A percentile compares a stretch with the other conserved stretches of the same genome.
Conservation (phyloP, 2,797 vertebrate species). For the Pangasius mekongensis region DNA sequence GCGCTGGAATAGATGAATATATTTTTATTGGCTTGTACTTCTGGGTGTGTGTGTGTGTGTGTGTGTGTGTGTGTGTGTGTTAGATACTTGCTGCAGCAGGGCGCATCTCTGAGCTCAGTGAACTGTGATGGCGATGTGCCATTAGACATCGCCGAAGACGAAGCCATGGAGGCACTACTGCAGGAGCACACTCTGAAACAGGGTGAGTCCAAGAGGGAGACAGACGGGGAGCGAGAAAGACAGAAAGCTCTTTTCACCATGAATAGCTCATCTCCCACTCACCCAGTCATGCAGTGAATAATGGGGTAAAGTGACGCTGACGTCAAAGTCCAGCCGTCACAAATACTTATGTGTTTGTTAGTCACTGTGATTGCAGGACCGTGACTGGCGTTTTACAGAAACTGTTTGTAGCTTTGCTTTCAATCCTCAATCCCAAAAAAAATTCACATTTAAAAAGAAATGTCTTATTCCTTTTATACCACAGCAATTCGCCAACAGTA, state of each 20-base stretch:
- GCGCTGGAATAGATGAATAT: not conserved
- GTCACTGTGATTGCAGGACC: slow-evolving; percentile 4
- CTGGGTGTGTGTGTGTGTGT: not conserved
- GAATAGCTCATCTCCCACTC: slow-evolving; percentile 27
- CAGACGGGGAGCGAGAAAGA: not conserved
- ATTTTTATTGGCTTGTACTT: not conserved
- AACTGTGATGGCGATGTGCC: slow-evolving; percentile 91
- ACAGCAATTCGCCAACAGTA: not conserved
- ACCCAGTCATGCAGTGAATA: slow-evolving; percentile 6
- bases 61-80: slow-evolving; percentile 29
- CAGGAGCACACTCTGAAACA: slow-evolving; percentile 76
- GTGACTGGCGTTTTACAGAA: not conserved
- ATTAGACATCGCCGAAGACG: slow-evolving; percentile 87
- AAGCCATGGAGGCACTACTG: slow-evolving; percentile 84
- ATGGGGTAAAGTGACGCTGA: not conserved
- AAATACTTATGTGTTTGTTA: slow-evolving; percentile 10
- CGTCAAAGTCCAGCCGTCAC: slow-evolving; percentile 1
- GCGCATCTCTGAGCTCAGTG: slow-evolving; percentile 83
- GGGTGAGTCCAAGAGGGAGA: slow-evolving; percentile 68
- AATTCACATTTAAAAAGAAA: not conserved
- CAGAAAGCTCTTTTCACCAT: slow-evolving; percentile 11
- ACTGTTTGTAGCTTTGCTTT: not conserved
- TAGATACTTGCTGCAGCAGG: slow-evolving; percentile 84
- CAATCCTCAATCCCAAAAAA: not conserved
- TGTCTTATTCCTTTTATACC: not conserved